These are phyloP conservation scores for Tiliacea citrago DNA, from an alignment of 2,888 invertebrate species.

Conservation along the genomic window DNA sequence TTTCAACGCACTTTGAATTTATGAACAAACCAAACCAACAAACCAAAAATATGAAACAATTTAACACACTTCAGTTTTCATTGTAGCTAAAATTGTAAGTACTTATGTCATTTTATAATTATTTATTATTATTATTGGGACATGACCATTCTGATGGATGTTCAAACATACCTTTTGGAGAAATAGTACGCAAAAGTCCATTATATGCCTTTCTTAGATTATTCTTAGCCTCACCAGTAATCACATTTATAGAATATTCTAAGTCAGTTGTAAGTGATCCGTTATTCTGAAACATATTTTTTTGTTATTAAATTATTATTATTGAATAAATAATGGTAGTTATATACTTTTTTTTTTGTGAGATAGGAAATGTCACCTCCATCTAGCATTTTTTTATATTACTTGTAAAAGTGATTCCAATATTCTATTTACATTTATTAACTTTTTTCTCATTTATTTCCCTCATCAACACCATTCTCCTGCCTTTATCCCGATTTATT, in stretches of 20 bases:
- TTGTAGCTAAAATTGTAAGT: neutral
- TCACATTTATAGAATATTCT: slow-evolving; percentile 30
- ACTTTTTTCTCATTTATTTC: too few species aligned
- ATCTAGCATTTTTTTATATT: too few species aligned
- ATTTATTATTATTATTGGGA: neutral
- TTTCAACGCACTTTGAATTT: neutral
- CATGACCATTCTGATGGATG: neutral
- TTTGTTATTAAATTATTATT: too few species aligned
- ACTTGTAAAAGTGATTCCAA: too few species aligned
- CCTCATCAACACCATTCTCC: too few species aligned
- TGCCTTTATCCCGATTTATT: too few species aligned
- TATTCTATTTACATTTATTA: too few species aligned
- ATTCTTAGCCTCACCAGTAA: neutral
- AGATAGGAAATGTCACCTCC: too few species aligned
- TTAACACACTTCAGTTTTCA: neutral
- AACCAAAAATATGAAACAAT: too few species aligned
- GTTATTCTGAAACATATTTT: slow-evolving; percentile 28
- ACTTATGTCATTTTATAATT: neutral
- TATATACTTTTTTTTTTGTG: too few species aligned
- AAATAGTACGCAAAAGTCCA: slow-evolving; percentile 27
- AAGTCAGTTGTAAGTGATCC: slow-evolving; percentile 3
- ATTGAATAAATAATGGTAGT: too few species aligned
- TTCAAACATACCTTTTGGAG: slow-evolving; percentile 21
- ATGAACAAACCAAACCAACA: too few species aligned
- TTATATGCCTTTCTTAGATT: neutral